A percentile compares a stretch with the other conserved stretches of the same genome.
phyloP scores from a whole-genome alignment of 2,113 vertebrate species.

The Hypocryptadius cinnamomeus region DNA sequence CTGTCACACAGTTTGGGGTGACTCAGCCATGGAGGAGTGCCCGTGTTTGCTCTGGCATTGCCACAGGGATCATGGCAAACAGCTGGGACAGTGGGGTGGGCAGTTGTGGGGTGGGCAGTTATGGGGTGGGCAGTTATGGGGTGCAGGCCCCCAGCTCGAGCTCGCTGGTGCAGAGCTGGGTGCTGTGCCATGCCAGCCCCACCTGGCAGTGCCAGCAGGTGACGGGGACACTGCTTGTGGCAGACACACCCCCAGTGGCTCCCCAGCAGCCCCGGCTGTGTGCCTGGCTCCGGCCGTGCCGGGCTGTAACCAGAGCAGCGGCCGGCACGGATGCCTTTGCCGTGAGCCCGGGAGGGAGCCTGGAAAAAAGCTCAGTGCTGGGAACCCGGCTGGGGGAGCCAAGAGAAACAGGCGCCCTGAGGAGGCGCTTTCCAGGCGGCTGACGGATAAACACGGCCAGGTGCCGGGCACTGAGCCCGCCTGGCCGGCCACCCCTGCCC shows the following conservation, averaged over 20 bases:
- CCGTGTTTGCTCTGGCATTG: not conserved
- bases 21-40: not conserved
- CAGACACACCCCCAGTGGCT: rapidly evolving
- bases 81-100: not conserved
- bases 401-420: not conserved
- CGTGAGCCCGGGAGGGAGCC: not conserved
- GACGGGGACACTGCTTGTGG: rapidly evolving
- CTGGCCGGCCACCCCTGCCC: not conserved
- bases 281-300: rapidly evolving
- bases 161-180: not conserved
- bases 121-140: not conserved
- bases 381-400: not conserved
- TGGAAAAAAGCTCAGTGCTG: slow-evolving; percentile 31
- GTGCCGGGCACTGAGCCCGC: not conserved
- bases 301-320: not conserved
- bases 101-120: not conserved
- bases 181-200: not conserved
- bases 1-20: not conserved
- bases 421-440: not conserved
- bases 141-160: not conserved
- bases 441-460: slow-evolving; percentile 29
- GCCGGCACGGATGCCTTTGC: not conserved
- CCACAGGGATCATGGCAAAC: not conserved
- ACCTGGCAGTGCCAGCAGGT: not conserved
- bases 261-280: rapidly evolving